These are phyloP conservation scores for Zeuzera pyrina DNA, from an alignment of 2,888 invertebrate genomes.

Conservation along the genomic window DNA sequence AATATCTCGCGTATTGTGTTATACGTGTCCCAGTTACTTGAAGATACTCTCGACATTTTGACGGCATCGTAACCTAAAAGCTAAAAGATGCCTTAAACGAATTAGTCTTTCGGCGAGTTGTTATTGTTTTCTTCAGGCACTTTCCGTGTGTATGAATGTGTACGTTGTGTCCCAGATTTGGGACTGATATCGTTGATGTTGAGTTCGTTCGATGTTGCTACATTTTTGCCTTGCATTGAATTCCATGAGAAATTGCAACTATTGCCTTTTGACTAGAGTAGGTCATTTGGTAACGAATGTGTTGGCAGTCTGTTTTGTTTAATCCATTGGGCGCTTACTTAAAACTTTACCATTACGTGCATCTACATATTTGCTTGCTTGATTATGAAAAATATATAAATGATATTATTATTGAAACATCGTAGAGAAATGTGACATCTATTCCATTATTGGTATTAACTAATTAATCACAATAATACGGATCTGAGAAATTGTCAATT, in stretches of 20 bases:
- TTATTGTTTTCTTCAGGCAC: slow-evolving; percentile 41
- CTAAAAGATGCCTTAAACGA: slow-evolving; percentile 33
- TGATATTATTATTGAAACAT: too few relatives aligned
- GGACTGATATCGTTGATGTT: slow-evolving; percentile 62
- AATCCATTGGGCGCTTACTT: too few relatives aligned
- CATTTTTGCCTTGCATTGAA: slow-evolving; percentile 66
- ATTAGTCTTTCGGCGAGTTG: slow-evolving; percentile 43
- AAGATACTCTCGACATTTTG: slow-evolving; percentile 53
- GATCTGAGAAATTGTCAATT: too few relatives aligned
- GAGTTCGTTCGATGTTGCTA: slow-evolving; percentile 60
- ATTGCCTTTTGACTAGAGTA: slow-evolving; percentile 51
- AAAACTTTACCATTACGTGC: too few relatives aligned
- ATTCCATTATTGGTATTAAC: too few relatives aligned
- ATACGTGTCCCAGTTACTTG: slow-evolving; percentile 47
- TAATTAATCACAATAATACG: too few relatives aligned
- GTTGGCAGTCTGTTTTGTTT: background rate
- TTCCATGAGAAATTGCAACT: slow-evolving; percentile 62
- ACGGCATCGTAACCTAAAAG: slow-evolving; percentile 62
- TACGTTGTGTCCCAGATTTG: slow-evolving; percentile 59
- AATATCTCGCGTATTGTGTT: slow-evolving; percentile 52
- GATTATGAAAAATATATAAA: too few relatives aligned
- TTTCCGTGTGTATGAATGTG: slow-evolving; percentile 36
- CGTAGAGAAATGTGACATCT: too few relatives aligned
- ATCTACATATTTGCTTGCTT: too few relatives aligned
- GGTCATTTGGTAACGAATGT: slow-evolving; percentile 41